phyloP scores from a whole-genome alignment of 1,140 invertebrate genomes.

The Bombus vancouverensis region DNA sequence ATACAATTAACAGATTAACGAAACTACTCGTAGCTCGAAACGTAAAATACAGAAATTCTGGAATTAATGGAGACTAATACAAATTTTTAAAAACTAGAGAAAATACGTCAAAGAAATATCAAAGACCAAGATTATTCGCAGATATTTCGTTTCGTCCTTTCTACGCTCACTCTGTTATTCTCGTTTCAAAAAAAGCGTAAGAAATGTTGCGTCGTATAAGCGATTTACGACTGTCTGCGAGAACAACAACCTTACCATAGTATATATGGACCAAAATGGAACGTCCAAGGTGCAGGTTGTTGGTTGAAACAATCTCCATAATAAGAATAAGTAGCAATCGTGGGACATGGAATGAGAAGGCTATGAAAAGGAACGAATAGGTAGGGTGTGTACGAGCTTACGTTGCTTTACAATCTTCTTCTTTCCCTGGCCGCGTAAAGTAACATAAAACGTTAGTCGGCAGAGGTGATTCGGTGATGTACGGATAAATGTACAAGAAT shows the following conservation, averaged over 20 bases:
- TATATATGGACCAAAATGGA: neutral
- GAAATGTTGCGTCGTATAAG: neutral
- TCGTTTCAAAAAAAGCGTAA: too few species aligned
- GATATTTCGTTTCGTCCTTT: neutral
- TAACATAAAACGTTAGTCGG: too few species aligned
- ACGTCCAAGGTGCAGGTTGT: neutral
- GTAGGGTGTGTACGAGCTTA: too few species aligned
- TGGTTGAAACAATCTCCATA: constrained; percentile 14
- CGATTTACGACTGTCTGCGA: constrained; percentile 29
- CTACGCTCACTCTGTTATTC: neutral
- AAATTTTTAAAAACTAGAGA: too few species aligned
- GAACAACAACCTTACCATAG: neutral
- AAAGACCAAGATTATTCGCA: neutral
- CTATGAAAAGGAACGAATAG: neutral
- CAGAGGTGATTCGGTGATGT: neutral
- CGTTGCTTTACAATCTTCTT: neutral
- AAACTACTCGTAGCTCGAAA: neutral
- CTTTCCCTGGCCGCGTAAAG: neutral
- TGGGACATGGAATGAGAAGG: neutral
- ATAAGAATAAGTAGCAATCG: constrained; percentile 48
- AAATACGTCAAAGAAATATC: neutral
- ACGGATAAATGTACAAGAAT: neutral
- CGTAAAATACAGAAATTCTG: too few species aligned
- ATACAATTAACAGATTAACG: neutral
- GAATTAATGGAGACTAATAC: rapidly evolving